Evolutionary conservation across 2,113 vertebrate species (phyloP).

Genomic region (Osmerus eperlanus): DNA sequence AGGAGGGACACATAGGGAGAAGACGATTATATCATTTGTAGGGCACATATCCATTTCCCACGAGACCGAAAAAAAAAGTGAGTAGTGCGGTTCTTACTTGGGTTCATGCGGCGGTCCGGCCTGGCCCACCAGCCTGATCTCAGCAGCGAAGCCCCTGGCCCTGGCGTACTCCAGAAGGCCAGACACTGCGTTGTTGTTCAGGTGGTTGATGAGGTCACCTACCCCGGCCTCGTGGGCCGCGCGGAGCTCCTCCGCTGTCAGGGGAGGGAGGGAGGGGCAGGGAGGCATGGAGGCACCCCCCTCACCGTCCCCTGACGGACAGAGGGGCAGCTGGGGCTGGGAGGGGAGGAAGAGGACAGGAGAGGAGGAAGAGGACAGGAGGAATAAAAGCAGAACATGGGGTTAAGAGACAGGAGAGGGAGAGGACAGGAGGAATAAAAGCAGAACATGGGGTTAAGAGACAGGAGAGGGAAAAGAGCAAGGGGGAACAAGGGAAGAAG

Average conservation of each 20-base stretch:
- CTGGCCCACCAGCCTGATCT: conserved; percentile 91
- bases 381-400: background rate
- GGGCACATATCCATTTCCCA: no score
- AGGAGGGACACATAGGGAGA: no score
- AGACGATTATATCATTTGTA: no score
- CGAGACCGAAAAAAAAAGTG: no score
- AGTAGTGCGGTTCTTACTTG: conserved; percentile 73
- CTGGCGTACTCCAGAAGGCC: conserved; percentile 92
- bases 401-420: background rate
- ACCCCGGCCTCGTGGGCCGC: conserved; percentile 77
- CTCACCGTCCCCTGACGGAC: conserved; percentile 57
- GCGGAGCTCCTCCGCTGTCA: conserved; percentile 71
- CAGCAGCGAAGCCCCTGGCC: conserved; percentile 90
- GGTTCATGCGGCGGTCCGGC: conserved; percentile 90
- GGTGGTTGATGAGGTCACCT: conserved; percentile 88
- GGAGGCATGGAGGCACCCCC: conserved; percentile 40
- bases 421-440: background rate
- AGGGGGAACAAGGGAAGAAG: background rate
- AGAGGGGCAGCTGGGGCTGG: conserved; percentile 68
- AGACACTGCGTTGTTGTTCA: conserved; percentile 90
- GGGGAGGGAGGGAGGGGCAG: conserved; percentile 67
- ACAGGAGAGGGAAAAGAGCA: background rate
- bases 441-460: background rate
- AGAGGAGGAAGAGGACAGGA: background rate
- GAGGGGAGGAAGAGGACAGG: background rate